A percentile compares a stretch with the other conserved stretches of the same genome.
Conservation (phyloP, 1,140 invertebrate species). For the Ostrea edulis region DNA sequence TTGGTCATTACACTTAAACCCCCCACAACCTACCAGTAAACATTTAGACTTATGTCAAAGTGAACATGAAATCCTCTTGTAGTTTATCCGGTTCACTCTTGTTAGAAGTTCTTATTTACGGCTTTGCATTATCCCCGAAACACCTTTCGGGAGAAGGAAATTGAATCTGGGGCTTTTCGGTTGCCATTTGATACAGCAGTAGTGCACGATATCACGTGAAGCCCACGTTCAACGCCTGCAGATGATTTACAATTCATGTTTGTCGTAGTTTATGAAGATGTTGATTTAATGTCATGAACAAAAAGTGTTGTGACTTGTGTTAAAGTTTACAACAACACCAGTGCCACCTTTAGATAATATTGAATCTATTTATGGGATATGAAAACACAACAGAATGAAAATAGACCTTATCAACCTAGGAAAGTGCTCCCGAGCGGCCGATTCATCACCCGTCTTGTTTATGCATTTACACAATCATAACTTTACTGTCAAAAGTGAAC, state of each 20-base stretch:
- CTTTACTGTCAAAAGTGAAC: constrained; percentile 17
- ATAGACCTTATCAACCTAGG: neutral
- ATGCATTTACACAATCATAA: constrained; percentile 10
- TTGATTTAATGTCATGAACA: neutral
- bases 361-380: neutral
- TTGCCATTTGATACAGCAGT: neutral
- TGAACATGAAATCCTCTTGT: constrained; percentile 9
- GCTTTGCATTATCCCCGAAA: neutral
- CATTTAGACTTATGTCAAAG: neutral
- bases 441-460: constrained; percentile 17
- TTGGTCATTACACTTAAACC: neutral
- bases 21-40: neutral
- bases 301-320: too few relatives aligned
- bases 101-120: neutral
- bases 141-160: neutral
- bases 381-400: neutral
- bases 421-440: neutral
- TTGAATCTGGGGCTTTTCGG: neutral
- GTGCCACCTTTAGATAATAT: neutral
- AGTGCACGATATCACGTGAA: neutral
- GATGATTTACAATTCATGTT: neutral
- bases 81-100: neutral
- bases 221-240: neutral
- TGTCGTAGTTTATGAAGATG: neutral
- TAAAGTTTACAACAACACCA: neutral